phyloP scores from a whole-genome alignment of 2,113 vertebrate species.

The Astur gentilis region DNA sequence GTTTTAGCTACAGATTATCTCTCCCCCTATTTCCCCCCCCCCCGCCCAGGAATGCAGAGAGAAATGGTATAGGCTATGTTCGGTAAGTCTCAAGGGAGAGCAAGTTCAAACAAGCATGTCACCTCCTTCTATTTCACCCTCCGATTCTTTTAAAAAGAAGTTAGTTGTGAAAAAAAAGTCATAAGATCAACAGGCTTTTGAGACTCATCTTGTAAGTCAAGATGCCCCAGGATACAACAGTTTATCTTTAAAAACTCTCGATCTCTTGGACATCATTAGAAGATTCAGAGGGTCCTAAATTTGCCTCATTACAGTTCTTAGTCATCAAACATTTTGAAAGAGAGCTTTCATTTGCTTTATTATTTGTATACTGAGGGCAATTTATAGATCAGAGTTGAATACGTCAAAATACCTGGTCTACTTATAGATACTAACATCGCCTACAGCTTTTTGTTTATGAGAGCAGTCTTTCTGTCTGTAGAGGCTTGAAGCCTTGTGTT shows the following conservation, averaged over 20 bases:
- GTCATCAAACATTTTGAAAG: slow-evolving; percentile 11
- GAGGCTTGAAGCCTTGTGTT: slow-evolving; percentile 27
- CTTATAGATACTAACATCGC: background rate
- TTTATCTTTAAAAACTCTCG: background rate
- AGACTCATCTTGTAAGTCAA: background rate
- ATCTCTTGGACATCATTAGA: slow-evolving; percentile 22
- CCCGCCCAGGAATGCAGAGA: background rate
- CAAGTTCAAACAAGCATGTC: slow-evolving; percentile 51
- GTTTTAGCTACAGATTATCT: background rate
- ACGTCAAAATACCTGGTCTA: slow-evolving; percentile 8
- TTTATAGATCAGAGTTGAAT: slow-evolving; percentile 32
- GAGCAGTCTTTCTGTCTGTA: slow-evolving; percentile 6
- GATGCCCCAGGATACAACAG: slow-evolving; percentile 7
- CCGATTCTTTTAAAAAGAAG: background rate
- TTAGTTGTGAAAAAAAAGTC: background rate
- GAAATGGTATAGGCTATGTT: background rate
- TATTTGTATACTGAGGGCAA: slow-evolving; percentile 30
- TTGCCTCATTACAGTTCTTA: slow-evolving; percentile 3
- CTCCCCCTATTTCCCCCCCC: background rate
- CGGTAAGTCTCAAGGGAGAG: background rate
- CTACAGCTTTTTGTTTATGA: slow-evolving; percentile 19
- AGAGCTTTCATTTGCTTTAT: background rate
- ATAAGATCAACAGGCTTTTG: background rate
- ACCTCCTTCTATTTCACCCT: slow-evolving; percentile 23
- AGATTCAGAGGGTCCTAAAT: background rate